A percentile compares a stretch with the other conserved stretches of the same genome.
These are phyloP conservation scores for Phrynocephalus vlangalii DNA, from an alignment of 2,797 vertebrate species.

Conservation along the genomic window DNA sequence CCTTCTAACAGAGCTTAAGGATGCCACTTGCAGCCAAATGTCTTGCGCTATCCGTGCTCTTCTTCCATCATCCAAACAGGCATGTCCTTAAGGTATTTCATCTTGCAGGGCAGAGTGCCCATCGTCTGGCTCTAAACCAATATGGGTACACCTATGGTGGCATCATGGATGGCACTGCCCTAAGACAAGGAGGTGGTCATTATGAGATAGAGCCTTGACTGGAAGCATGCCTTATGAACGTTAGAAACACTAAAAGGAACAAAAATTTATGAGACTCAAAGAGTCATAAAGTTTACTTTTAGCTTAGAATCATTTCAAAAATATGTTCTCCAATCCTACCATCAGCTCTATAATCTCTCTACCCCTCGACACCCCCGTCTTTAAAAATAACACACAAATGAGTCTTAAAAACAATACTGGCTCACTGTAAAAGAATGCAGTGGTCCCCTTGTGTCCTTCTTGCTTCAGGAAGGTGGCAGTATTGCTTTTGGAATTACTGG, in stretches of 20 bases:
- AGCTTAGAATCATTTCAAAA: conserved; percentile 62
- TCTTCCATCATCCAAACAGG: not conserved
- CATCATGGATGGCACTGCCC: conserved; percentile 38
- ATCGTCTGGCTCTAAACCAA: rapidly evolving
- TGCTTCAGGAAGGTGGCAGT: conserved; percentile 86
- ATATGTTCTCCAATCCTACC: conserved; percentile 60
- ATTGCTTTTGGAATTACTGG: conserved; percentile 76
- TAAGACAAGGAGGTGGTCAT: conserved; percentile 33
- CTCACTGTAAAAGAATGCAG: conserved; percentile 66
- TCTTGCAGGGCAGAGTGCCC: rapidly evolving
- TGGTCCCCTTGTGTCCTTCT: conserved; percentile 53
- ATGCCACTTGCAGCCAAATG: not conserved
- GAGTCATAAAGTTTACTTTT: conserved; percentile 61
- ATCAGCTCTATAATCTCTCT: conserved; percentile 56
- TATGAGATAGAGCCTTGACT: conserved; percentile 48
- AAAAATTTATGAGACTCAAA: conserved; percentile 35
- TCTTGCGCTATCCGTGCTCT: not conserved
- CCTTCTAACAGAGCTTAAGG: not conserved
- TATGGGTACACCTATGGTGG: conserved; percentile 21
- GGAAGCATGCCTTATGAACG: conserved; percentile 52
- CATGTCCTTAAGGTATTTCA: not conserved
- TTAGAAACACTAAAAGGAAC: conserved; percentile 34
- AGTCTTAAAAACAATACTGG: conserved; percentile 53
- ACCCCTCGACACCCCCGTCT: conserved; percentile 52
- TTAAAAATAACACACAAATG: conserved; percentile 67